Percentiles rank a stretch among this genome's conserved stretches.
Conservation (phyloP, 1,140 invertebrate species). For the Papilio polytes region DNA sequence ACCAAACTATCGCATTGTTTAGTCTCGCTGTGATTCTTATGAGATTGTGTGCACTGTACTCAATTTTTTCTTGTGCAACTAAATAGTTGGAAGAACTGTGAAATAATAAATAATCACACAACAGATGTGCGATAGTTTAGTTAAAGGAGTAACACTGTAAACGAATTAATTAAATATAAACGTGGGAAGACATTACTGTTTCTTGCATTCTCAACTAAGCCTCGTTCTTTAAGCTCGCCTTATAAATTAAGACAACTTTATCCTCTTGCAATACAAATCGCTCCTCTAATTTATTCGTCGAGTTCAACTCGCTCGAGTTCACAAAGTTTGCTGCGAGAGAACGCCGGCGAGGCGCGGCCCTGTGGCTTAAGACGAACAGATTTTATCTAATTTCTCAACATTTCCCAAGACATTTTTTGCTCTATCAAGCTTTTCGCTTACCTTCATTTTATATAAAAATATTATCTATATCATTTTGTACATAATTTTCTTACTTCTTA, state of each 20-base stretch:
- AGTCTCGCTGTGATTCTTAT: no score
- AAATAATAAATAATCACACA: no score
- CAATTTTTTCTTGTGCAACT: no score
- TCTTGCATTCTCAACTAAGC: constrained; percentile 31
- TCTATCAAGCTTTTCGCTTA: background rate
- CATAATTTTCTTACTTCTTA: no score
- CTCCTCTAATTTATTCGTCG: constrained; percentile 63
- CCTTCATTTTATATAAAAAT: background rate
- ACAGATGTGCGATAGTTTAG: no score
- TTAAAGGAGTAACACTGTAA: background rate
- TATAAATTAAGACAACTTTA: constrained; percentile 65
- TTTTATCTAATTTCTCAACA: constrained; percentile 36
- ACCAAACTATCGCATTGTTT: no score
- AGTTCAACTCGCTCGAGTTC: constrained; percentile 55
- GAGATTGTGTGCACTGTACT: no score
- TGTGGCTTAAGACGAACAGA: constrained; percentile 31
- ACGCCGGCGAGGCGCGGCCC: background rate
- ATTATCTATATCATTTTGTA: no score
- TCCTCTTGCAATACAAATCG: constrained; percentile 59
- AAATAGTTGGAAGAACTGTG: no score
- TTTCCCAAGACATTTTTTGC: constrained; percentile 27
- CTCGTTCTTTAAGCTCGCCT: constrained; percentile 41
- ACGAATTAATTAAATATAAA: constrained; percentile 24
- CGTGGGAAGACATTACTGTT: constrained; percentile 10
- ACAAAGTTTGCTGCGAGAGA: constrained; percentile 50